Conservation (phyloP, 2,888 invertebrate genomes). For the Phengaris alcon region DNA sequence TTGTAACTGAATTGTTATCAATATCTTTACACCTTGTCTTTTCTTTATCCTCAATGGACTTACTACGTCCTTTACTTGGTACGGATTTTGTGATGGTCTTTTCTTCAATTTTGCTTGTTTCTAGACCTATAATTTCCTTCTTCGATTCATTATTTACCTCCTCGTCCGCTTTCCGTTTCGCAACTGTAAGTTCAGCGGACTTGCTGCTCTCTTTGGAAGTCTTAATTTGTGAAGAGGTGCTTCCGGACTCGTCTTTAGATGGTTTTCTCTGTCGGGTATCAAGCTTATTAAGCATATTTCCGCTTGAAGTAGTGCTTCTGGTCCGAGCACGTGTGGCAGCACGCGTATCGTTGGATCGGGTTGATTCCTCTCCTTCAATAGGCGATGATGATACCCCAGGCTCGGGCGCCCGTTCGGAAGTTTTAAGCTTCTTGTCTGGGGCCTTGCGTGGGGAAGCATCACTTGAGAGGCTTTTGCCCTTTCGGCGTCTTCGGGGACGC, state of each 20-base stretch:
- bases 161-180: conserved; percentile 82
- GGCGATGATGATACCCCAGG: conserved; percentile 84
- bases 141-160: conserved; percentile 72
- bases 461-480: conserved; percentile 60
- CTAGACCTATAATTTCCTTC: conserved; percentile 57
- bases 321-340: conserved; percentile 82
- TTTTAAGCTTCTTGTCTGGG: conserved; percentile 90
- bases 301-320: conserved; percentile 83
- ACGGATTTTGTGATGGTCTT: conserved; percentile 47
- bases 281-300: conserved; percentile 82
- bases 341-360: conserved; percentile 67
- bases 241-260: conserved; percentile 62
- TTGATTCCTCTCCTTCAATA: conserved; percentile 88
- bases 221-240: conserved; percentile 65
- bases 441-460: conserved; percentile 79
- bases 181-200: conserved; percentile 80
- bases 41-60: conserved; percentile 64
- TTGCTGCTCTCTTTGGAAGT: conserved; percentile 79
- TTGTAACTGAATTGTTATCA: conserved; percentile 42
- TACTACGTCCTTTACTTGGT: conserved; percentile 45
- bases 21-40: conserved; percentile 40
- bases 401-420: conserved; percentile 89
- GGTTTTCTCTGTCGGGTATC: conserved; percentile 76
- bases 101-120: conserved; percentile 47
- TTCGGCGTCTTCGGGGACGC: conserved; percentile 66